Conservation (phyloP, 64 coral and sea anemone genomes). For the Pocillopora damicornis region DNA sequence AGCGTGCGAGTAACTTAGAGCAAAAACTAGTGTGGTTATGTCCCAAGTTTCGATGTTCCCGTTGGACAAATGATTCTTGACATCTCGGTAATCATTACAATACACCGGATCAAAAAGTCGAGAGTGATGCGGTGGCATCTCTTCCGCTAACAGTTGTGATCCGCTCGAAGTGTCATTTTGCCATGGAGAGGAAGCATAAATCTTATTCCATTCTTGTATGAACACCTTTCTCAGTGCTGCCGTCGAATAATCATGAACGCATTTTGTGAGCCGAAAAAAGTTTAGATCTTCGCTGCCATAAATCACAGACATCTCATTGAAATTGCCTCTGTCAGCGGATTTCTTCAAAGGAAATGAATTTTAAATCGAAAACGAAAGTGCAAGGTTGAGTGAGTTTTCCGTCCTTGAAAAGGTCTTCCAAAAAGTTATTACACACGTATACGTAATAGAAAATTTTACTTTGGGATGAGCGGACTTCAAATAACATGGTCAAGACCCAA, state of each 20-base stretch:
- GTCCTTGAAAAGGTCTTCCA: too few species aligned
- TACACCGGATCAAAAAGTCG: constrained; percentile 38
- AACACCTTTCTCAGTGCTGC: constrained; percentile 44
- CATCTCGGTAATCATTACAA: not conserved
- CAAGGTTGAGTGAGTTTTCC: too few species aligned
- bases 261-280: constrained; percentile 42
- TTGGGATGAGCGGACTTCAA: too few species aligned
- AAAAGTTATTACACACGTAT: too few species aligned
- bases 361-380: too few species aligned
- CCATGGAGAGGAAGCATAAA: constrained; percentile 25
- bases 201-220: constrained; percentile 36
- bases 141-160: constrained; percentile 5
- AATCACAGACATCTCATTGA: not conserved
- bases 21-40: constrained; percentile 33
- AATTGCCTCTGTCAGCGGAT: too few species aligned
- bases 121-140: not conserved
- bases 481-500: too few species aligned
- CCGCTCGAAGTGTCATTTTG: constrained; percentile 19
- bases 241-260: constrained; percentile 33
- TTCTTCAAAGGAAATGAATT: too few species aligned
- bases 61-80: not conserved
- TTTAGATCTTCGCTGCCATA: constrained; percentile 25
- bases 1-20: constrained; percentile 14
- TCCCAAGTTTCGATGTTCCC: constrained; percentile 43
- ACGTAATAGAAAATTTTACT: too few species aligned